Evolutionary conservation across 2,113 vertebrate genomes (phyloP).

Genomic region (Thryonomys swinderianus): DNA sequence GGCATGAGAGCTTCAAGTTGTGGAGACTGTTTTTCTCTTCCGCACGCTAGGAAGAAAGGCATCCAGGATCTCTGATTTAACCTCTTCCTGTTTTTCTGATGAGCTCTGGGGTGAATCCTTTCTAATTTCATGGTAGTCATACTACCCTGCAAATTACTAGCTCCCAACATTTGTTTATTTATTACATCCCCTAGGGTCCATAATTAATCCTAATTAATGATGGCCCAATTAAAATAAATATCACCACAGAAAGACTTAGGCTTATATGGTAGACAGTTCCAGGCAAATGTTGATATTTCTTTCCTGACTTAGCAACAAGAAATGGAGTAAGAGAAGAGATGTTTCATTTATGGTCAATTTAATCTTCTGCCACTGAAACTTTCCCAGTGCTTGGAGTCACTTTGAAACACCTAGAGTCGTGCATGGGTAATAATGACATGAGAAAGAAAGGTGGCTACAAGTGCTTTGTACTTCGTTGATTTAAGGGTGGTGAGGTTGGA

Average conservation of each 20-base stretch:
- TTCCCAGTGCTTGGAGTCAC: background rate
- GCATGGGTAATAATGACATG: background rate
- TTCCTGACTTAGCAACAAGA: background rate
- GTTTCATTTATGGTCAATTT: background rate
- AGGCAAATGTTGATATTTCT: background rate
- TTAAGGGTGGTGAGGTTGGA: background rate
- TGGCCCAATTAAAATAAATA: conserved; percentile 24
- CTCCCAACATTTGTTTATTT: background rate
- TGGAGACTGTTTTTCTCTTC: background rate
- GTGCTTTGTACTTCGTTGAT: background rate
- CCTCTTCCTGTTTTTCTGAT: background rate
- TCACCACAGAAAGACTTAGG: background rate
- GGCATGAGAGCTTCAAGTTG: background rate
- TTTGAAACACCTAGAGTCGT: background rate
- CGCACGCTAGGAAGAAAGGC: background rate
- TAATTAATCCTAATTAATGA: conserved; percentile 56
- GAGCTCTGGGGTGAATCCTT: background rate
- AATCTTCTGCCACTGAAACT: background rate
- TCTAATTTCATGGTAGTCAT: conserved; percentile 33
- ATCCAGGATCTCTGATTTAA: background rate
- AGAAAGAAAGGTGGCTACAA: background rate
- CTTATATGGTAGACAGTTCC: background rate
- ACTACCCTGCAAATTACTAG: conserved; percentile 15
- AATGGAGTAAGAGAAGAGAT: background rate
- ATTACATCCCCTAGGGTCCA: background rate